Evolutionary conservation across 1,140 invertebrate genomes (phyloP).

Genomic region (Lepidurus arcticus): DNA sequence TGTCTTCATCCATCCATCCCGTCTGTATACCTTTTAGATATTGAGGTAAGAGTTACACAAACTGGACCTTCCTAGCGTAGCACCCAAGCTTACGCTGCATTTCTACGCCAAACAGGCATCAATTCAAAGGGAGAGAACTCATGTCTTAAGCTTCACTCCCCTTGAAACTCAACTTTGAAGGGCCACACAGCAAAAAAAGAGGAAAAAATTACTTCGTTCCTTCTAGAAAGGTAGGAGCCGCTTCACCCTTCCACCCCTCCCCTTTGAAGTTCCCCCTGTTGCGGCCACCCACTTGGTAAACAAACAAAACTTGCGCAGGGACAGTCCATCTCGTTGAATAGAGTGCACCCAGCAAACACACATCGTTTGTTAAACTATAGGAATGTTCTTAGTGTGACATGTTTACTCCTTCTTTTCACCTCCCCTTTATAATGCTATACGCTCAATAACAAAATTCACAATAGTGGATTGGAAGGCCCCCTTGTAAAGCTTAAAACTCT

Average conservation of each 20-base stretch:
- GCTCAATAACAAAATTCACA: neutral
- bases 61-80: neutral
- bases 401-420: neutral
- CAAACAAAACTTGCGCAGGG: neutral
- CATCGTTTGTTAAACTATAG: constrained; percentile 8
- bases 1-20: constrained; percentile 14
- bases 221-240: neutral
- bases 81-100: neutral
- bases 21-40: constrained; percentile 15
- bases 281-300: constrained; percentile 20
- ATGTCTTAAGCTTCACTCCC: neutral
- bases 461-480: neutral
- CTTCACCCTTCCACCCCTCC: neutral
- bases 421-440: neutral
- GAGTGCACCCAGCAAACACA: constrained; percentile 14
- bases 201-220: constrained; percentile 7
- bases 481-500: neutral
- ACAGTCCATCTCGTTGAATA: constrained; percentile 21
- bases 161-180: neutral
- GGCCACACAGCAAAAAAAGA: neutral
- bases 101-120: constrained; percentile 1
- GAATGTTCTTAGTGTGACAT: constrained; percentile 22
- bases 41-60: constrained; percentile 21
- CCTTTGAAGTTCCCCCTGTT: constrained; percentile 14
- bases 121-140: neutral